A percentile compares a stretch with the other conserved stretches of the same genome.
These are phyloP conservation scores for Hololepta plana DNA, from an alignment of 2,888 invertebrate genomes.

Conservation along the genomic window DNA sequence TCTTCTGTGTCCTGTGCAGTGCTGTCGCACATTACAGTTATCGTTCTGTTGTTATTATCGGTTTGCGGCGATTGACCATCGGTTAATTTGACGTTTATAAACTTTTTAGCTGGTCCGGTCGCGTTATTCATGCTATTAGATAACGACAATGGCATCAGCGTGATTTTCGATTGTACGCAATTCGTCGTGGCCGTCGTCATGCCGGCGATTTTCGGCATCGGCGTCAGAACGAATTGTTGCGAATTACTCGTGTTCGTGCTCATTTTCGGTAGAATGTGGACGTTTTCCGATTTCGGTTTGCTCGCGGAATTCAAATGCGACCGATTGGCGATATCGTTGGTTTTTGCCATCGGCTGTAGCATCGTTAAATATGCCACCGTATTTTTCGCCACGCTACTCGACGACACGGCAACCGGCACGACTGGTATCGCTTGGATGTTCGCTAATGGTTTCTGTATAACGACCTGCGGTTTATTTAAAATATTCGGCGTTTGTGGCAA, in stretches of 20 bases:
- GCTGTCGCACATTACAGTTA: slow-evolving; percentile 38
- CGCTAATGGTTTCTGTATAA: slow-evolving; percentile 35
- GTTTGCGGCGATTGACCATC: slow-evolving; percentile 40
- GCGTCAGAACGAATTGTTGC: slow-evolving; percentile 37
- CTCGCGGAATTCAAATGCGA: slow-evolving; percentile 20
- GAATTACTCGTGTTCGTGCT: slow-evolving; percentile 6
- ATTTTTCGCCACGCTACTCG: slow-evolving; percentile 28
- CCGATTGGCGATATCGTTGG: slow-evolving; percentile 27
- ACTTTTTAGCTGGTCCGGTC: slow-evolving; percentile 30
- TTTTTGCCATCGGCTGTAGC: slow-evolving; percentile 31
- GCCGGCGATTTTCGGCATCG: slow-evolving; percentile 38
- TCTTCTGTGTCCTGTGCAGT: slow-evolving; percentile 17
- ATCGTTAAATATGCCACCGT: slow-evolving; percentile 34
- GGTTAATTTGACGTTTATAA: slow-evolving; percentile 49
- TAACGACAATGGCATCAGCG: slow-evolving; percentile 21
- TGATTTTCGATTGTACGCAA: slow-evolving; percentile 27
- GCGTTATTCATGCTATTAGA: slow-evolving; percentile 10
- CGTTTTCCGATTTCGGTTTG: slow-evolving; percentile 11
- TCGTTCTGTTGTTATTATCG: slow-evolving; percentile 36
- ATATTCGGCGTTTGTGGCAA: slow-evolving; percentile 8
- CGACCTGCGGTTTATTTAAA: slow-evolving; percentile 29
- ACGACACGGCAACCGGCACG: slow-evolving; percentile 31
- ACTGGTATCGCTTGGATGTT: slow-evolving; percentile 29
- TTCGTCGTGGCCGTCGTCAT: slow-evolving; percentile 38
- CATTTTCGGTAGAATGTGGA: slow-evolving; percentile 6